These are phyloP conservation scores for Loxodonta africana DNA, from an alignment of 2,113 vertebrate species.

Conservation along the genomic window DNA sequence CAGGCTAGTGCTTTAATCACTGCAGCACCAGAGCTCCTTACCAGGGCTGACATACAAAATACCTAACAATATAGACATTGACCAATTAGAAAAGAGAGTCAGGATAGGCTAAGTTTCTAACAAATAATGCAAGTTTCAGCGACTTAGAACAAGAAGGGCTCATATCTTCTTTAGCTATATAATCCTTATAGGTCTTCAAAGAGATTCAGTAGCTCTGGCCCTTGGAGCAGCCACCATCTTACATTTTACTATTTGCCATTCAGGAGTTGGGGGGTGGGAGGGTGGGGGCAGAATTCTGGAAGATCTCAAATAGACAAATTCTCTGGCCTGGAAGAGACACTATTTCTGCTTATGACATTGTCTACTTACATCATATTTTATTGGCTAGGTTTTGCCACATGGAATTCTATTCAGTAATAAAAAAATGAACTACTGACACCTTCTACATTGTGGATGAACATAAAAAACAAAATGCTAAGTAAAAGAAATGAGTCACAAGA, in stretches of 20 bases:
- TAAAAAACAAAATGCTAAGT: neutral
- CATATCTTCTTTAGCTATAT: neutral
- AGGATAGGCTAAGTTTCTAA: neutral
- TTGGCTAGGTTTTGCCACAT: neutral
- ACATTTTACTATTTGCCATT: neutral
- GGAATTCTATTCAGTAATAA: neutral
- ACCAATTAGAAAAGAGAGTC: neutral
- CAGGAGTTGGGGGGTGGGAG: too few species aligned
- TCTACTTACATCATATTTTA: neutral
- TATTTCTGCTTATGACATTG: neutral
- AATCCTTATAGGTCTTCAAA: neutral
- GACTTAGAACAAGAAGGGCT: neutral
- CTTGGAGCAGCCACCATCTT: neutral
- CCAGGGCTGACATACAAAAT: neutral
- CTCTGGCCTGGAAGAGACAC: neutral
- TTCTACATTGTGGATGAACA: accelerated
- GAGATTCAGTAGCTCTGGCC: neutral
- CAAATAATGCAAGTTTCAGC: neutral
- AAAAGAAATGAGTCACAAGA: neutral
- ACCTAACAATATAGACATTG: neutral
- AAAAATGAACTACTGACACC: neutral
- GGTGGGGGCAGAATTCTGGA: neutral
- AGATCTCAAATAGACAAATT: neutral
- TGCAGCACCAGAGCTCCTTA: too few species aligned
- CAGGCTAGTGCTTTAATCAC: too few species aligned